Conservation (phyloP, 1,140 invertebrate genomes). For the Zophobas atratus region DNA sequence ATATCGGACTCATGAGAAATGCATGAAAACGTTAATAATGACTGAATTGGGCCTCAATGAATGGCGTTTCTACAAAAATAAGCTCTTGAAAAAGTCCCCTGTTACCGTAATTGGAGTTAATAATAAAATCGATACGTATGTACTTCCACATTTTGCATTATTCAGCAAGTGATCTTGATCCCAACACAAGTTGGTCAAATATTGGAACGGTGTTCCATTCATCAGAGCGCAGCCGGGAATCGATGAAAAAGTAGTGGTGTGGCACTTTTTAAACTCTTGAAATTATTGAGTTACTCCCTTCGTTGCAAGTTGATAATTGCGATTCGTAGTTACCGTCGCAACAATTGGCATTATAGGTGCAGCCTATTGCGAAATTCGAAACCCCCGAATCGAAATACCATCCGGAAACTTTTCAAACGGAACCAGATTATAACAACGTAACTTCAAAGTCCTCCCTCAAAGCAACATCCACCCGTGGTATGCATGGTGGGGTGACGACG, state of each 20-base stretch:
- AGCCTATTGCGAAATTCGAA: constrained; percentile 51
- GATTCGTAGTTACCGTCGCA: constrained; percentile 63
- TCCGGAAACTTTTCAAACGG: constrained; percentile 60
- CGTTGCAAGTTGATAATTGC: constrained; percentile 61
- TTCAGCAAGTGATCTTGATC: neutral
- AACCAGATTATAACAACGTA: constrained; percentile 62
- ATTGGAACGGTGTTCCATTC: neutral
- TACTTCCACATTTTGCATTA: constrained; percentile 33
- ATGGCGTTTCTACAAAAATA: constrained; percentile 33
- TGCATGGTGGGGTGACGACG: constrained; percentile 23
- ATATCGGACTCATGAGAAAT: constrained; percentile 45
- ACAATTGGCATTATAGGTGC: constrained; percentile 63
- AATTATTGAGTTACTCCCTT: constrained; percentile 9
- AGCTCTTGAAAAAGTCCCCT: constrained; percentile 22
- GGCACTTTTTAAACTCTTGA: no score
- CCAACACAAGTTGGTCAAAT: neutral
- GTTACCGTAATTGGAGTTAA: constrained; percentile 33
- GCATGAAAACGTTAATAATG: constrained; percentile 43
- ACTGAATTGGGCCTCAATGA: constrained; percentile 32
- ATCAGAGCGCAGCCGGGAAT: no score
- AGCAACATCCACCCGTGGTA: constrained; percentile 34
- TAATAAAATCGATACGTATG: constrained; percentile 26
- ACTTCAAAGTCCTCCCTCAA: constrained; percentile 57
- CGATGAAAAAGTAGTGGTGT: no score
- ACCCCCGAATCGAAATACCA: constrained; percentile 49